Conservation (phyloP, 2,888 invertebrate species). For the Epirrhoe alternata region DNA sequence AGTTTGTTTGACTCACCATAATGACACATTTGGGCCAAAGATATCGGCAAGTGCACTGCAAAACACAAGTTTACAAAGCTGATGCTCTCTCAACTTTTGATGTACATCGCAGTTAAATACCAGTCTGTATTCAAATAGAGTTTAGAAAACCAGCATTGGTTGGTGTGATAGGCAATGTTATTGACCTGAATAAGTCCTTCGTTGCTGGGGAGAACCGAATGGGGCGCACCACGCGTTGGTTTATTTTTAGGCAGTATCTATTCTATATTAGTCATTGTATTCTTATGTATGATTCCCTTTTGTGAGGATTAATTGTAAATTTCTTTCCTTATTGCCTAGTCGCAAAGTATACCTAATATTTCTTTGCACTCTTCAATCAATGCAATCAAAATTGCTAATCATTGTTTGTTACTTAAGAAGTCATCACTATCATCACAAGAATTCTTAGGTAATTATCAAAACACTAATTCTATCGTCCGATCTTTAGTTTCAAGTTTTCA, state of each 20-base stretch:
- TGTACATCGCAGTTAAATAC: conserved; percentile 12
- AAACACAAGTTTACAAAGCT: conserved; percentile 18
- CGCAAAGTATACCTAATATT: neutral
- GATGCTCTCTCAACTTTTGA: neutral
- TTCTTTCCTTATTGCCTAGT: neutral
- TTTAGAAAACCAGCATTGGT: conserved; percentile 32
- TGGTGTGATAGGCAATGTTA: conserved; percentile 25
- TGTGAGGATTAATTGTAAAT: neutral
- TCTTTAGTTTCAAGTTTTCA: too few relatives aligned
- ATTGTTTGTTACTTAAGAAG: too few relatives aligned
- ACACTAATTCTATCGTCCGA: too few relatives aligned
- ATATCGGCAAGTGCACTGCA: conserved; percentile 48
- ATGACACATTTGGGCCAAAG: conserved; percentile 75
- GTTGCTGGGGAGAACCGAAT: conserved; percentile 58
- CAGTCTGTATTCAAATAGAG: neutral
- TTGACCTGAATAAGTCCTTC: conserved; percentile 45
- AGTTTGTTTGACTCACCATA: conserved; percentile 59
- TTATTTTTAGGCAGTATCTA: conserved; percentile 73
- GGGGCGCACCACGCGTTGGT: conserved; percentile 65
- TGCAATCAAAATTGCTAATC: too few relatives aligned
- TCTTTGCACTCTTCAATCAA: too few relatives aligned
- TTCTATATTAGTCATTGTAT: conserved; percentile 64
- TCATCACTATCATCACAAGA: too few relatives aligned
- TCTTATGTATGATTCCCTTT: neutral
- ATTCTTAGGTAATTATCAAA: too few relatives aligned